Base-by-base conservation (phyloP, 1,140 invertebrate species). In the Tetragnatha versicolor region DNA sequence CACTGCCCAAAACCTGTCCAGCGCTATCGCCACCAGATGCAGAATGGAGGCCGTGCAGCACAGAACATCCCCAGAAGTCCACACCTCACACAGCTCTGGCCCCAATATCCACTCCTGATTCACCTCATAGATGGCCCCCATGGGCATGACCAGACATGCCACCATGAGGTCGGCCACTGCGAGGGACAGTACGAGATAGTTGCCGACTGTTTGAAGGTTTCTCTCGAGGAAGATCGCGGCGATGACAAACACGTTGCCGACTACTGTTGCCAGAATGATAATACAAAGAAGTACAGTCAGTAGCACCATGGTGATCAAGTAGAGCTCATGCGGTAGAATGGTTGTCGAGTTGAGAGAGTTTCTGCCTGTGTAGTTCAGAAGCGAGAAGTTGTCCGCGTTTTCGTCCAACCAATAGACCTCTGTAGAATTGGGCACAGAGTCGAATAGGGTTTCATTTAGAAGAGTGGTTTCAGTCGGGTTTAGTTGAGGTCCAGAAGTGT, bases 1-100 rank as follows among this genome's bases (percentile, higher is more conserved):
- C 81, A 98, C 95, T 73, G 94, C 94, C 95, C 95, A 97, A 86
- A 97, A 98, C 92, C 95, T 92, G 87, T 97, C 95, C 22, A 96
- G 87, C 42, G 95, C 94, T 79, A 98, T 97, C 76, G 94, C 94
- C 12, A 97, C 93, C 17, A 98, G 89, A 87, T 98, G 95, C 6
- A 97, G 88, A 83, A 98, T 98, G 35, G 93, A 95, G 5, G 95
- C 94, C 1, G 95, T 97, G 86, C 96, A 97, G 85, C 94, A 96
- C 0, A 97, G 87, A 9, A 97, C 94, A 84, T 97, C 95, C 68
- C 92, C 92, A 9, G 92, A 93, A 14, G 94, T 95, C 94, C 94
- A 97, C 90, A 96, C 93, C 86, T 97, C 94, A 85, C 95, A 96
- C 31, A 96, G 87, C 84, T 92, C 91, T 0, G 93, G 91, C 35